Evolutionary conservation across 2,888 invertebrate species (phyloP).

Genomic region (Agriopis aurantiaria): DNA sequence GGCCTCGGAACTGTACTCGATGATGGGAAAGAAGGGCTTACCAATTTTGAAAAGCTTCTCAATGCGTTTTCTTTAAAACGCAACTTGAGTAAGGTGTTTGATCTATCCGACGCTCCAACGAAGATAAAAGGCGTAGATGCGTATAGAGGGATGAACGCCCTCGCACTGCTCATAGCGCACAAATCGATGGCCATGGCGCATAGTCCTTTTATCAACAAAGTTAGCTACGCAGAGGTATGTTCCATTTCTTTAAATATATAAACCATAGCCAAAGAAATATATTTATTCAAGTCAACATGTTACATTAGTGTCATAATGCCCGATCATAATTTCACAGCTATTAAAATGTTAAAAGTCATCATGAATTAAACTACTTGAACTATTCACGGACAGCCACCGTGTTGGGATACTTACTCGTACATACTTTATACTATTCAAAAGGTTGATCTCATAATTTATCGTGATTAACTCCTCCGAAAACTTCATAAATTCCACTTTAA

Average conservation of each 20-base stretch:
- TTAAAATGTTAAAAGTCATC: not conserved
- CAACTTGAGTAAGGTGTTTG: slow-evolving; percentile 77
- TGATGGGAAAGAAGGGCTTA: slow-evolving; percentile 75
- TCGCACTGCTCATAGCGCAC: slow-evolving; percentile 85
- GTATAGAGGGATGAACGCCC: slow-evolving; percentile 83
- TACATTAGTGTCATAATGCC: not conserved
- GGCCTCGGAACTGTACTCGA: slow-evolving; percentile 77
- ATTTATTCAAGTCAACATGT: not conserved
- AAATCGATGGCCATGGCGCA: slow-evolving; percentile 87
- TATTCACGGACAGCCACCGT: slow-evolving; percentile 3
- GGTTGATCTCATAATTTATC: slow-evolving; percentile 31
- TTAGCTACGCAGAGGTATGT: slow-evolving; percentile 81
- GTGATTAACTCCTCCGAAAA: slow-evolving; percentile 43
- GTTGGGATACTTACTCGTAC: slow-evolving; percentile 11
- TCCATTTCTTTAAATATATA: not conserved
- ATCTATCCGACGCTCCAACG: slow-evolving; percentile 69
- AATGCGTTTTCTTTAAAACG: slow-evolving; percentile 83
- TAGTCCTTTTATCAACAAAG: slow-evolving; percentile 86
- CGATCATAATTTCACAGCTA: not conserved
- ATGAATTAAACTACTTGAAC: slow-evolving; percentile 5
- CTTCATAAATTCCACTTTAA: slow-evolving; percentile 43
- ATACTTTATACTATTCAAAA: slow-evolving; percentile 13
- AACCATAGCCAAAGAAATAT: not conserved
- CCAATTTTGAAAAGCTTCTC: slow-evolving; percentile 80
- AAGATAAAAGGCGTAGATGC: slow-evolving; percentile 84